Base-by-base conservation (phyloP, 2,888 invertebrate species). In the Heliconius erato region DNA sequence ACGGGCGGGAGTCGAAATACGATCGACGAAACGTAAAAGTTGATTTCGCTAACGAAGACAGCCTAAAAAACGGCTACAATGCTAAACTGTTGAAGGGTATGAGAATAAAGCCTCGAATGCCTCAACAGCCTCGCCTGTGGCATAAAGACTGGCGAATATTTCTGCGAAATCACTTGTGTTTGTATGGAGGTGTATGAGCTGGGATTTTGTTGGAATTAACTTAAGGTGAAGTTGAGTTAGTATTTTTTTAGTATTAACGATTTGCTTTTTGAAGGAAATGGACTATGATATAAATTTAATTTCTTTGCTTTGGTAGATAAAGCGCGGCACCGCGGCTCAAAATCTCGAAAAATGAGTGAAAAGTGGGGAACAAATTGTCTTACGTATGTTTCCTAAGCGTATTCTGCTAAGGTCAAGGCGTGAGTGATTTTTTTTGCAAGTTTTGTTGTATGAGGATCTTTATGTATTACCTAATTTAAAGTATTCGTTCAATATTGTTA, bases 31-130 rank as follows among this genome's bases (percentile, higher is more conserved):
- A 88, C 83, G 85, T 84, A 86, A 87, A 88, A 84, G 85, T 85
- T 82, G 81, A 86, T 86, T 85, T 85, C 87, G 86, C 89, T 90
- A 90, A 91, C 91, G 92, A 91, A 89, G 88, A 87, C 87, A 86
- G 86, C 87, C 88, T 88, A 90, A 91, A 92, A 93, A 93, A 92
- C 90, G 91, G 83, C 85, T 86, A 87, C 87, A 88, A 89, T 89
- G 90, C 88, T 88, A 88, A 88, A 88, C 88, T 89, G 93, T 91
- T 91, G 89, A 85, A 84, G 85, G 89, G 91, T 91, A 92, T 92
- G 91, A 91, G 91, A 93, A 93, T 91, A 91, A 93, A 90, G 89
- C 82, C 84, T 83, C 87, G 85, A 86, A 89, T 88, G 84, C 88
- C 84, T 83, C 87, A 85, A 86, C 88, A 87, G 84, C 87, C 84